Evolutionary conservation across 1,140 invertebrate genomes (phyloP), one percentile per base, ranked within the genome.

Genomic region (Ceratina japonica): DNA sequence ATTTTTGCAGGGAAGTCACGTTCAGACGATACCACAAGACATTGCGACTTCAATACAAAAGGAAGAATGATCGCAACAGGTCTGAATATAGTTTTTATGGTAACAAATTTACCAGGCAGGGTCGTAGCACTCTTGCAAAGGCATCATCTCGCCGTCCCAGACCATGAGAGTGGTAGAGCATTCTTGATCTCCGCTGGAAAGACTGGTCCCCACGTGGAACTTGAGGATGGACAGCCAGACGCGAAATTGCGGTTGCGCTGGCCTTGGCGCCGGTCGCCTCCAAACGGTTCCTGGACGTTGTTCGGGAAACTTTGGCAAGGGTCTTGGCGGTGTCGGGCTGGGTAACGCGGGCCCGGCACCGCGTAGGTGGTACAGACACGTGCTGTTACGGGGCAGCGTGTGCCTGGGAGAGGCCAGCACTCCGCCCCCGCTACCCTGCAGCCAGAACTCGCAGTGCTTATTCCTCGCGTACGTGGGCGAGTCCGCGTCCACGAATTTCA

Each of bases 181-280:
- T 79, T 96, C 95, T 87, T 96, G 95, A 86, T 95, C 95, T 66
- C 84, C 88, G 66, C 83, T 84, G 12, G 90, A 95, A 90, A 75
- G 93, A 92, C 83, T 93, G 85, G 87, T 92, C 88, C 80, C 94
- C 83, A 96, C 95, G 91, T 97, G 96, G 91, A 97, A 97, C 92
- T 97, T 97, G 68, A 97, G 93, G 65, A 98, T 95, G 1, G 97
- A 97, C 77, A 98, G 93, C 97, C 97, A 98, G 0, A 98, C 96
- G 79, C 95, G 94, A 87, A 96, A 97, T 75, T 96, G 93, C 0
- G 95, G 94, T 58, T 91, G 88, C 0, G 94, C 90, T 61, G 92
- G 95, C 87, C 92, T 93, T 78, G 92, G 92, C 0, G 93, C 92
- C 1, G 94, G 93, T 71, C 94, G 93, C 44, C 94, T 89, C 94